These are phyloP conservation scores for Junonia oenone DNA, from an alignment of 2,888 invertebrate genomes.

Conservation along the genomic window DNA sequence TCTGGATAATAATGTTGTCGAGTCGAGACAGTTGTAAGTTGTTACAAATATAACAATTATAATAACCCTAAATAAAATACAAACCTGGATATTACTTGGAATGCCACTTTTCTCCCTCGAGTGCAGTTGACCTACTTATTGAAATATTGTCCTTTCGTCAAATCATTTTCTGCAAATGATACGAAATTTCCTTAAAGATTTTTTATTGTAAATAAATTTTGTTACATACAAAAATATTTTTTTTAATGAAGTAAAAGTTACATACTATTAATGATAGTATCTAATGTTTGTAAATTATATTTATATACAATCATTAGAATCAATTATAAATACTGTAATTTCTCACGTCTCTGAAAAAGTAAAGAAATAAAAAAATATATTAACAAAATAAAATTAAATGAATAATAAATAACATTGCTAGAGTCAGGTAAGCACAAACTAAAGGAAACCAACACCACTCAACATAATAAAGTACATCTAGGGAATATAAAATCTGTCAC, in stretches of 20 bases:
- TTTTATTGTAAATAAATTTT: no score
- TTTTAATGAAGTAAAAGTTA: background rate
- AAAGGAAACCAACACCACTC: background rate
- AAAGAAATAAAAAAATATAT: background rate
- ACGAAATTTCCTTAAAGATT: background rate
- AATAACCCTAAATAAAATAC: constrained; percentile 25
- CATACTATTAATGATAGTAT: no score
- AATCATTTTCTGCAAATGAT: constrained; percentile 6
- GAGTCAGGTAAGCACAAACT: background rate
- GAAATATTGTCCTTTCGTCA: constrained; percentile 8
- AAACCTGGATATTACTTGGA: constrained; percentile 20
- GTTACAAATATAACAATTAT: constrained; percentile 6
- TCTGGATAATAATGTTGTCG: background rate
- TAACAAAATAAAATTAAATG: background rate
- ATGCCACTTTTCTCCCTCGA: constrained; percentile 30
- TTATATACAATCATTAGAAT: no score
- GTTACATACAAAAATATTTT: no score
- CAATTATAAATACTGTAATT: no score
- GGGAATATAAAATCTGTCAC: background rate
- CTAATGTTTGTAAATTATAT: no score
- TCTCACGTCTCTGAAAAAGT: no score
- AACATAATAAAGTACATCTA: background rate
- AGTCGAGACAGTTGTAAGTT: background rate
- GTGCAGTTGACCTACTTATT: constrained; percentile 59
- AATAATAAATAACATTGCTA: no score